Conservation (phyloP, 2,797 vertebrate genomes). For the Leuciscus waleckii region DNA sequence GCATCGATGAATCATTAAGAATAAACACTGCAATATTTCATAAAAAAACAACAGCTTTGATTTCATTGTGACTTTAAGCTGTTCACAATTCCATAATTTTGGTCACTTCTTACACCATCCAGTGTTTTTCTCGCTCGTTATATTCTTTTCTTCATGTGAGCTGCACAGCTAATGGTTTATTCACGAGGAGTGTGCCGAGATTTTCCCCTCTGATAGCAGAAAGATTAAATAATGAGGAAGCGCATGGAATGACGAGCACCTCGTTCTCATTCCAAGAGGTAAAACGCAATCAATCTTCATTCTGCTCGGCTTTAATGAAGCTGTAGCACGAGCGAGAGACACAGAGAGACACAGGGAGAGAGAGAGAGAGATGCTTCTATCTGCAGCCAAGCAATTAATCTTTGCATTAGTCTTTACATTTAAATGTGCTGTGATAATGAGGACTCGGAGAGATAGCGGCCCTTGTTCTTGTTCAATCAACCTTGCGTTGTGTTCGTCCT, state of each 20-base stretch:
- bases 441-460: conserved; percentile 40
- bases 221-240: conserved; percentile 66
- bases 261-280: conserved; percentile 52
- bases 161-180: conserved; percentile 67
- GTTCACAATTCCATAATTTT: conserved; percentile 6
- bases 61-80: background rate
- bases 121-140: conserved; percentile 58
- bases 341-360: background rate
- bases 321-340: conserved; percentile 21
- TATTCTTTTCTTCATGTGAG: conserved; percentile 50
- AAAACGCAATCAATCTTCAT: conserved; percentile 65
- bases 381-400: conserved; percentile 65
- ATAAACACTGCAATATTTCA: background rate
- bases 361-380: conserved; percentile 63
- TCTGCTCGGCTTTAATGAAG: conserved; percentile 60
- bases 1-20: too few species aligned
- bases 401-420: conserved; percentile 65
- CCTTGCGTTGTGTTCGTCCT: conserved; percentile 45
- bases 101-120: conserved; percentile 48
- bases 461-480: conserved; percentile 54
- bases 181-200: conserved; percentile 69
- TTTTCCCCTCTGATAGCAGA: conserved; percentile 66
- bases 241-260: conserved; percentile 36
- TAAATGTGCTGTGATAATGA: conserved; percentile 57
- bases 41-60: background rate